Percentiles rank a stretch among this genome's conserved stretches.
Evolutionary conservation across 2,888 invertebrate species (phyloP).

Genomic region (Drosophila siamana): DNA sequence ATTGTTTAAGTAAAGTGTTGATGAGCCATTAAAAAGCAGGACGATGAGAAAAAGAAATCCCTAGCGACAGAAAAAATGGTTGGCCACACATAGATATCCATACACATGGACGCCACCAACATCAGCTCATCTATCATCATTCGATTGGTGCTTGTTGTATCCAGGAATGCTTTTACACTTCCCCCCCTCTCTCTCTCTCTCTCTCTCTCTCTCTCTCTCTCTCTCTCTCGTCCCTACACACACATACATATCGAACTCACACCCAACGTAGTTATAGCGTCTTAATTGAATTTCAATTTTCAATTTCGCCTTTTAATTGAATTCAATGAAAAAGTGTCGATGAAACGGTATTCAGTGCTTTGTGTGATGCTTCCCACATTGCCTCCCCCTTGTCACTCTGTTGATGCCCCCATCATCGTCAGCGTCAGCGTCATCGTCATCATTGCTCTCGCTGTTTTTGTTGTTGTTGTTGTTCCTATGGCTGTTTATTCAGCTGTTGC

Average conservation of each 20-base stretch:
- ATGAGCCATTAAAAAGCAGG: slow-evolving; percentile 55
- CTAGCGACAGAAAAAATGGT: slow-evolving; percentile 21
- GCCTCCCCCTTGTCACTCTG: slow-evolving; percentile 11
- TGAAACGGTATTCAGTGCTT: slow-evolving; percentile 73
- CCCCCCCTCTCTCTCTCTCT: slow-evolving; percentile 13
- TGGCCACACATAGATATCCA: slow-evolving; percentile 19
- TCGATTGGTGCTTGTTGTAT: slow-evolving; percentile 30
- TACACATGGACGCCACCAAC: slow-evolving; percentile 2
- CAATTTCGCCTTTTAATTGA: slow-evolving; percentile 81
- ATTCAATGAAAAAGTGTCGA: slow-evolving; percentile 82
- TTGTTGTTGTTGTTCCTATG: slow-evolving; percentile 30
- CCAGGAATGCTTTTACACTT: slow-evolving; percentile 50
- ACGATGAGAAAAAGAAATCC: slow-evolving; percentile 13
- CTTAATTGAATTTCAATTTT: slow-evolving; percentile 82
- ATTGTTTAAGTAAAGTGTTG: slow-evolving; percentile 51
- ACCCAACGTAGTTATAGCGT: slow-evolving; percentile 72
- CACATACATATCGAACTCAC: slow-evolving; percentile 11
- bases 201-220: background rate
- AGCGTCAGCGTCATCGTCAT: background rate
- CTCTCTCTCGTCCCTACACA: slow-evolving; percentile 1
- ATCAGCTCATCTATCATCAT: slow-evolving; percentile 49
- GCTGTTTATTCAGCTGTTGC: slow-evolving; percentile 70
- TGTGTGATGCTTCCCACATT: slow-evolving; percentile 32
- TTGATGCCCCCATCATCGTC: slow-evolving; percentile 24
- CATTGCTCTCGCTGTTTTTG: slow-evolving; percentile 1